Evolutionary conservation across 2,888 invertebrate genomes (phyloP), one percentile per base, ranked within the genome.

Genomic region (Dicyrtomina minuta): DNA sequence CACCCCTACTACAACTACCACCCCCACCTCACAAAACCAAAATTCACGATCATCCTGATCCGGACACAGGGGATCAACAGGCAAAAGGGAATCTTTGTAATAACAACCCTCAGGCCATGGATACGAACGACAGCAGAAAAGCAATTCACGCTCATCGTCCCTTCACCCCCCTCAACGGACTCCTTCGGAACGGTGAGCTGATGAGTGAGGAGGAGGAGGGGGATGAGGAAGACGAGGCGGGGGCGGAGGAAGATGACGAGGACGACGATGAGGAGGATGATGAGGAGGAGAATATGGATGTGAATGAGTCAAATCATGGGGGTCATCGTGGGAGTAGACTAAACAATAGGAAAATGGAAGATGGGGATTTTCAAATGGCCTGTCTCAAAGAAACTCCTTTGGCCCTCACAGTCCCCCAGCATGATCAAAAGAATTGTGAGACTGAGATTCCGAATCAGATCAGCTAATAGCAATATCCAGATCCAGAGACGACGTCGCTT

Each of bases 401-500:
- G 1, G 20, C 39, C 27, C 59, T 59, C 12, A n/a, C n/a, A 33
- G 33, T 8, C 33, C 33, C 33, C 33, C 33, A 53, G 49, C 33
- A 64, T 53, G 64, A 64, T 64, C 64, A 51, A 64, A 64, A 64
- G 64, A 64, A 39, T 53, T 53, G 26, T 39, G 64, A 64, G 64
- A 64, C 64, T 64, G 64, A 64, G 64, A 33, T 64, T 27, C 64
- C 26, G n/a, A 62, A 49, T 46, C 62, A 49, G 20, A 64, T 64
- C 64, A 64, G 64, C 64, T 64, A 64, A 64, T 64, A 26, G 49
- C 49, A 64, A 39, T 13, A 27, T 49, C n/a, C n/a, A n/a, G n/a
- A 44, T 62, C 33, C 33, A 33, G 33, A n/a, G n/a, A n/a, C n/a
- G n/a, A 5, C 33, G 33, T 33, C 8, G 4, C 33, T 5, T 33